Evolutionary conservation across 2,797 vertebrate species (phyloP).

Genomic region (Crossoptilon crossoptilon): DNA sequence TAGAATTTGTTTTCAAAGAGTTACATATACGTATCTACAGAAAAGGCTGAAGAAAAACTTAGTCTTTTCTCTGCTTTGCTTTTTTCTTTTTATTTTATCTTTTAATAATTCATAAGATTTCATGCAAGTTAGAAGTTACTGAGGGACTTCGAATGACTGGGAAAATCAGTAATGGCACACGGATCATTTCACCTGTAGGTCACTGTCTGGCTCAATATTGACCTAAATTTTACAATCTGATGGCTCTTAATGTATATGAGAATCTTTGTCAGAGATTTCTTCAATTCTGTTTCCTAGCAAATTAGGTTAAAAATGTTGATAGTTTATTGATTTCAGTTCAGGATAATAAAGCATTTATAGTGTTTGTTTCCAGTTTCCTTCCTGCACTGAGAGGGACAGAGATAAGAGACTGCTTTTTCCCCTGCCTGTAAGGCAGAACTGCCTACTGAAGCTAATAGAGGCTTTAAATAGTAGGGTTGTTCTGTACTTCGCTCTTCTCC

Average conservation of each 20-base stretch:
- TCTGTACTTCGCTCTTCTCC: not conserved
- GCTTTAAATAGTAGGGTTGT: not conserved
- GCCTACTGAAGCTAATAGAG: not conserved
- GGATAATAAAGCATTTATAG: slow-evolving; percentile 47
- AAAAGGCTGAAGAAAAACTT: not conserved
- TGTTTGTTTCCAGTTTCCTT: slow-evolving; percentile 49
- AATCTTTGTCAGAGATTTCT: slow-evolving; percentile 23
- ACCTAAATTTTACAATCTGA: slow-evolving; percentile 3
- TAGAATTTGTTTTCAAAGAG: not conserved
- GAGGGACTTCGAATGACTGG: not conserved
- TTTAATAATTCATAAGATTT: slow-evolving; percentile 15
- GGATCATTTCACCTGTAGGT: not conserved
- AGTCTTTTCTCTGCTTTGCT: not conserved
- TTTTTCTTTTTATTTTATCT: not conserved
- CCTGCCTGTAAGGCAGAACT: not conserved
- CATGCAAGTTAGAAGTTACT: not conserved
- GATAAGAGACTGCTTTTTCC: not conserved
- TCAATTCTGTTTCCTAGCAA: slow-evolving; percentile 36
- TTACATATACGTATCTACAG: rapidly evolving
- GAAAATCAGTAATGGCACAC: not conserved
- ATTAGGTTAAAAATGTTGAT: slow-evolving; percentile 40
- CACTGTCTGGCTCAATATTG: not conserved
- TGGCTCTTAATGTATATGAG: slow-evolving; percentile 49
- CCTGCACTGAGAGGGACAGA: not conserved
- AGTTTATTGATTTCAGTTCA: slow-evolving; percentile 57